These are phyloP conservation scores for Pollenia labialis DNA, from an alignment of 2,888 invertebrate genomes.

Conservation along the genomic window DNA sequence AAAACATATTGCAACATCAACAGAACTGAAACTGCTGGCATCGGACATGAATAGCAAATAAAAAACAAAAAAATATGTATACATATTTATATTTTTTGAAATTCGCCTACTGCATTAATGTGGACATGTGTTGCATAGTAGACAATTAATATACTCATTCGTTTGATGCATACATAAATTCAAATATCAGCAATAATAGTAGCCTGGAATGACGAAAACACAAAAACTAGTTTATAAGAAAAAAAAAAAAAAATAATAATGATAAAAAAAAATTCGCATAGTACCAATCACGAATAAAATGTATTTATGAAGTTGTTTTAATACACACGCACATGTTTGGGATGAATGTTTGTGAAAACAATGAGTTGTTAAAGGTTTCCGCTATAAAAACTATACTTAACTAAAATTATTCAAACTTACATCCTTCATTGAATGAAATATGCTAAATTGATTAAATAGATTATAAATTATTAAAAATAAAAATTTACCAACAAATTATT, in stretches of 20 bases:
- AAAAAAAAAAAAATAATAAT: neutral
- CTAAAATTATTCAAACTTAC: too few relatives aligned
- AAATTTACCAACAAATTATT: too few relatives aligned
- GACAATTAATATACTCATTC: slow-evolving; percentile 36
- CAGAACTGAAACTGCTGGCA: neutral
- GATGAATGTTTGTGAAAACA: neutral
- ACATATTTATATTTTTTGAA: neutral
- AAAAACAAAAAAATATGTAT: neutral
- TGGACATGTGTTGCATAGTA: slow-evolving; percentile 45
- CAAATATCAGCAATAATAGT: slow-evolving; percentile 31
- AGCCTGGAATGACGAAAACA: slow-evolving; percentile 4
- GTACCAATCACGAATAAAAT: neutral
- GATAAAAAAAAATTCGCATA: neutral
- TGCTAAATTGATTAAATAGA: too few relatives aligned
- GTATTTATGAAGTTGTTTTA: neutral
- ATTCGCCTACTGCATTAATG: slow-evolving; percentile 35
- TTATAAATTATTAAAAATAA: too few relatives aligned
- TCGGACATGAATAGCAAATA: neutral
- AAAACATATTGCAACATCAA: slow-evolving; percentile 44
- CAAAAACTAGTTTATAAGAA: slow-evolving; percentile 8
- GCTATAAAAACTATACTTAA: too few relatives aligned
- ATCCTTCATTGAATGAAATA: too few relatives aligned
- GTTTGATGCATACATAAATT: slow-evolving; percentile 10
- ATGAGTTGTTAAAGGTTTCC: neutral
- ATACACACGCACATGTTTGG: neutral